These are phyloP conservation scores for Bos indicus DNA, from an alignment of 2,113 vertebrate genomes.

Conservation along the genomic window DNA sequence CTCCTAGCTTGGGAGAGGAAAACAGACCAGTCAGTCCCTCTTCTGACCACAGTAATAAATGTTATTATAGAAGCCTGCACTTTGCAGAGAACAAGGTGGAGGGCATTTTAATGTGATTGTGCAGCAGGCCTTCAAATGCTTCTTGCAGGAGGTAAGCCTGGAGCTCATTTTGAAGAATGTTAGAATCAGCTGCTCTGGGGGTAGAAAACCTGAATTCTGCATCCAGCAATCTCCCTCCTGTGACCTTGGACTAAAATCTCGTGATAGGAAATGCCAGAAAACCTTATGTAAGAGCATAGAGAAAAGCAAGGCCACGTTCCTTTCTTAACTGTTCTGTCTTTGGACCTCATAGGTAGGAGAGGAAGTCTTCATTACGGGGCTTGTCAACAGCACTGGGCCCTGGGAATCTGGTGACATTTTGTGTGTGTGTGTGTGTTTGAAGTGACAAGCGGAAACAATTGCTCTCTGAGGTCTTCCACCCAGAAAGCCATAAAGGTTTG, in stretches of 20 bases:
- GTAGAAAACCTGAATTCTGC: background rate
- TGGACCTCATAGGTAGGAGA: background rate
- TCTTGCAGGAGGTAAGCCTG: background rate
- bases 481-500: background rate
- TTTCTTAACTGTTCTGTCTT: background rate
- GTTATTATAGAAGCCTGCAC: rapidly evolving
- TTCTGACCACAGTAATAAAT: background rate
- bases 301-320: background rate
- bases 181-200: background rate
- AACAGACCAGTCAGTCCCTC: background rate
- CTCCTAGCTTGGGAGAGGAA: background rate
- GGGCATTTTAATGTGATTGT: too few relatives aligned
- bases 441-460: background rate
- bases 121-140: background rate
- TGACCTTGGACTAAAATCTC: background rate
- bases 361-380: background rate
- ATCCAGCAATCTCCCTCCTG: background rate
- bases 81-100: background rate
- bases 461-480: background rate
- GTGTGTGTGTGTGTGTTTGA: background rate
- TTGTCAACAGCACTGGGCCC: background rate
- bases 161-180: background rate
- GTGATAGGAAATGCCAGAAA: background rate
- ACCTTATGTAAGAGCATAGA: background rate
- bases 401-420: background rate